Conservation (phyloP, 2,113 vertebrate species). For the Conger conger region DNA sequence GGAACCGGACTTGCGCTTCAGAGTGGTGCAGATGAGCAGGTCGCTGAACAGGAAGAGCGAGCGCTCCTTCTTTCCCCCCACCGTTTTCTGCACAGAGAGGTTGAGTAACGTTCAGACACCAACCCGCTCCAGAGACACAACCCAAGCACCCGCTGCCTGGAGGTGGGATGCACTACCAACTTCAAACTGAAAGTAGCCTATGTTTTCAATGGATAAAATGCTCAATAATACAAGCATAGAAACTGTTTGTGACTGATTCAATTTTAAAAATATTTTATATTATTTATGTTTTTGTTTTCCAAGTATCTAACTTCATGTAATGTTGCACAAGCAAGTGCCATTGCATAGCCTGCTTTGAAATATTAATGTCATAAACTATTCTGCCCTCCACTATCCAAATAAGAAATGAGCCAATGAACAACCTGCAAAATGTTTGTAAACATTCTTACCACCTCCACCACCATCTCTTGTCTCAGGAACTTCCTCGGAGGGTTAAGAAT, state of each 20-base stretch:
- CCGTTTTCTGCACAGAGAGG: constrained; percentile 76
- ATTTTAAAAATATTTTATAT: too few species aligned
- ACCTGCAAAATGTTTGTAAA: neutral
- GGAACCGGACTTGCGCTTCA: constrained; percentile 97
- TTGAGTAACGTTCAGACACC: neutral
- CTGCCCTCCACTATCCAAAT: too few species aligned
- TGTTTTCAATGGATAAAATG: too few species aligned
- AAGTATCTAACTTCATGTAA: too few species aligned
- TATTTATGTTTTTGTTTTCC: too few species aligned
- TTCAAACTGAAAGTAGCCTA: neutral
- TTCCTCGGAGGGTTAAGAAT: constrained; percentile 90
- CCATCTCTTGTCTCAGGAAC: constrained; percentile 97
- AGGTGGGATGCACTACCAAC: neutral
- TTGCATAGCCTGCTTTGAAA: too few species aligned
- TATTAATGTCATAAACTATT: too few species aligned
- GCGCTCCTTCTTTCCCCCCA: constrained; percentile 94
- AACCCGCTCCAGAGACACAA: neutral
- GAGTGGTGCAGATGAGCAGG: constrained; percentile 92
- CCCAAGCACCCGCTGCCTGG: neutral
- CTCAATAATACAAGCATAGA: too few species aligned
- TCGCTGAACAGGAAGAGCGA: constrained; percentile 98
- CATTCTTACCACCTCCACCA: constrained; percentile 90
- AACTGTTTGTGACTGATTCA: too few species aligned
- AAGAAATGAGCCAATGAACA: too few species aligned
- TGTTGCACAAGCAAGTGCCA: too few species aligned